Base-by-base conservation (phyloP, 1,140 invertebrate genomes). In the Sesamia nonagrioides region DNA sequence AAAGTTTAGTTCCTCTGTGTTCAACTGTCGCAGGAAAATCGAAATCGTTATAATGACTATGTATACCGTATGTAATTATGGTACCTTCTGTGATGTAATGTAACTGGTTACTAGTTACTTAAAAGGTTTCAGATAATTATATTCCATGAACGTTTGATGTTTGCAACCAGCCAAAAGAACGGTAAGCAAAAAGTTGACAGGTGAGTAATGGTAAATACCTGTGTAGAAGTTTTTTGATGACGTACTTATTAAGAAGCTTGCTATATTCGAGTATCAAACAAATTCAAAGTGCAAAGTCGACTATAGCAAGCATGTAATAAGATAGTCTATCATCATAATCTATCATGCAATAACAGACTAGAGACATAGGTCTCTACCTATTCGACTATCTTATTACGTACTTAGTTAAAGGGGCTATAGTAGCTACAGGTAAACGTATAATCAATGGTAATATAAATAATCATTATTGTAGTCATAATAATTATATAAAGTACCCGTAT, bases 101-200 rank as follows among this genome's bases (percentile, higher is more conserved):
- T 58, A 58, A 33, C n/a, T 40, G 9, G 37, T 5, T 33, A 21
- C 18, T 58, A 27, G 54, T 9, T 56, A 27, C 21, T 58, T 21
- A 27, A 9, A 58, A 27, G 27, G 27, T 58, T 58, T 58, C 54
- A n/a, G 45, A 58, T 58, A 58, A 58, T 58, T 58, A 58, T 58
- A 54, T 58, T 27, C 8, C 33, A 58, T n/a, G 54, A 21, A 58
- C 54, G 8, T 58, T 50, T 50, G 15, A 50, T 50, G 45, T 50
- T 58, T 58, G 54, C 18, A 27, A 27, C 9, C 54, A 27, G 11
- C 54, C 21, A 58, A 40, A 9, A 40, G 27, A 37, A 37, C 15
- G 33, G 35, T 61, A 61, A n/a, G 58, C 58, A 61, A 61, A 61
- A 61, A 61, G 2, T 61, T 35, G 58, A 37, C 58, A 35, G 58